Evolutionary conservation across 2,888 invertebrate genomes (phyloP), one percentile per base, ranked within the genome.

Genomic region (Trisateles emortualis): DNA sequence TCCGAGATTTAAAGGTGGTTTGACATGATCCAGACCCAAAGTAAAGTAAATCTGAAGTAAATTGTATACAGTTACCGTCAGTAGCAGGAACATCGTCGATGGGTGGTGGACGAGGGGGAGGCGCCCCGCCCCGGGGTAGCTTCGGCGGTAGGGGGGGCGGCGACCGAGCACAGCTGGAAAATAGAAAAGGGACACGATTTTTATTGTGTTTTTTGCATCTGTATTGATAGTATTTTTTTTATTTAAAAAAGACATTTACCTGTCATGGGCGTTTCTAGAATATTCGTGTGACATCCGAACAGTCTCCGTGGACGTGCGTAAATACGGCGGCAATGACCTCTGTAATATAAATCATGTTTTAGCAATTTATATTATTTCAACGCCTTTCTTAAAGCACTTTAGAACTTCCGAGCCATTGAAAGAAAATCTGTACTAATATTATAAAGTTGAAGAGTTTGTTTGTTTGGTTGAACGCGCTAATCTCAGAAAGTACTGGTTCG

Each of bases 221-320:
- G n/a, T n/a, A n/a, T n/a, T n/a, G n/a, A n/a, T n/a, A n/a, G n/a
- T n/a, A n/a, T n/a, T n/a, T n/a, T n/a, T n/a, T n/a, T n/a, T n/a
- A n/a, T n/a, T n/a, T n/a, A 1, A 10, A 9, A 24, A 14, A 10
- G 3, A 1, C 16, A 55, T 72, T 74, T 41, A 89, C 90, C 87
- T 86, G 11, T 88, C 87, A 0, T 79, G 79, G 2, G 81, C 63
- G 40, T 74, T 83, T n/a, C 87, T 79, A 1, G 74, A 59, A 42
- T 76, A 79, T 9, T 88, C 89, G 24, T 86, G 88, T 0, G 89
- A 83, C 85, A 87, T 80, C 55, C 84, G 86, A 3, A 90, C 87
- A 0, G 90, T 89, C 48, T 91, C 92, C 0, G 90, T 89, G 0
- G 91, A 91, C 3, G 90, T 83, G 0, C 88, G 84, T 60, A 90